Percentiles rank a stretch among this genome's conserved stretches.
phyloP scores from a whole-genome alignment of 2,797 vertebrate genomes.

The Crenichthys baileyi region DNA sequence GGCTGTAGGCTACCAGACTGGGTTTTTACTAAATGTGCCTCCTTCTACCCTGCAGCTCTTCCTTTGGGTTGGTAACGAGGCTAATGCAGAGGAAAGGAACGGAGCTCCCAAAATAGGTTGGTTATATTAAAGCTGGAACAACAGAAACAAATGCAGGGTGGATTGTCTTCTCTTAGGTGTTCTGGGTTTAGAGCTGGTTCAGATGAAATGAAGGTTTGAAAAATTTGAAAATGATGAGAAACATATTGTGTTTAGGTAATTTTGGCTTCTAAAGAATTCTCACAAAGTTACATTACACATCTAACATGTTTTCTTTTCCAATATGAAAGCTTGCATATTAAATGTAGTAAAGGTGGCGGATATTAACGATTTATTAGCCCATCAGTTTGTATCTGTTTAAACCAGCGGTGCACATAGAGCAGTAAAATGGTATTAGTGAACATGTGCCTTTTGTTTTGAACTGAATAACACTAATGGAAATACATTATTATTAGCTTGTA shows the following conservation, averaged over 20 bases:
- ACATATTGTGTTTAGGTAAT: neutral
- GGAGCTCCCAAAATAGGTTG: constrained; percentile 82
- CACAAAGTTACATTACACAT: neutral
- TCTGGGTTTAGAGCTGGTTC: neutral
- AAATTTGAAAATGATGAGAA: neutral
- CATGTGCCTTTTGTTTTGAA: too few relatives aligned
- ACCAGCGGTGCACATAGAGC: too few relatives aligned
- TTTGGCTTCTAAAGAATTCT: neutral
- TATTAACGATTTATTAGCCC: too few relatives aligned
- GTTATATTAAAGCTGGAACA: constrained; percentile 36
- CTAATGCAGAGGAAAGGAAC: constrained; percentile 74
- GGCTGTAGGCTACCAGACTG: neutral
- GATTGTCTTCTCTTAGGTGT: neutral
- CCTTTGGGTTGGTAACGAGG: constrained; percentile 83
- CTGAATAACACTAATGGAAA: too few relatives aligned
- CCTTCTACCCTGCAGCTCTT: constrained; percentile 70
- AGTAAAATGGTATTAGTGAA: too few relatives aligned
- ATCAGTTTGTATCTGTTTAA: too few relatives aligned
- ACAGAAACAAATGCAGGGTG: neutral
- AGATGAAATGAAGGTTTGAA: neutral
- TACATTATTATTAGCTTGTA: too few relatives aligned
- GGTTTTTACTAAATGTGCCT: constrained; percentile 9
- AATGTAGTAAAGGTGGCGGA: too few relatives aligned
- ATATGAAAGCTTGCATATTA: too few relatives aligned
- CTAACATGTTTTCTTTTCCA: neutral